Conservation (phyloP, 2,113 vertebrate genomes). For the Dipodomys spectabilis region DNA sequence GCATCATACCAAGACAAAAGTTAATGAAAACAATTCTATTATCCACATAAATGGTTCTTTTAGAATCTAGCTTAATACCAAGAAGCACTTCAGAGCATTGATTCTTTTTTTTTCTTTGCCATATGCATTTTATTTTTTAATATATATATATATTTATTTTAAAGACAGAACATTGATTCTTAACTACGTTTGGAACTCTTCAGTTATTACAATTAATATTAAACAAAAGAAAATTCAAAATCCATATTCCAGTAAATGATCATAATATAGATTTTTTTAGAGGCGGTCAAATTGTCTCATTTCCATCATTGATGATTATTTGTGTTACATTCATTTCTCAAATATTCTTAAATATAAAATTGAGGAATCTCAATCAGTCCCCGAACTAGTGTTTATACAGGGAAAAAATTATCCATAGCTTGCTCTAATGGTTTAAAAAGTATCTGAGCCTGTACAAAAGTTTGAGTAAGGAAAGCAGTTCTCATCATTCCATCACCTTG, state of each 20-base stretch:
- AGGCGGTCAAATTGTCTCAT: background rate
- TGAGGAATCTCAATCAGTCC: background rate
- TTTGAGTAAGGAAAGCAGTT: constrained; percentile 9
- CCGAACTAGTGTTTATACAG: background rate
- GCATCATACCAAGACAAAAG: background rate
- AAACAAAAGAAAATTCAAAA: constrained; percentile 26
- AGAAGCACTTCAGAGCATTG: background rate
- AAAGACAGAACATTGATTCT: background rate
- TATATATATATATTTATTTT: no score
- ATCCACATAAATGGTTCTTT: background rate
- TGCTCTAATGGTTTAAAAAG: background rate
- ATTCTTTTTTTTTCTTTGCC: no score
- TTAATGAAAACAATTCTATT: background rate
- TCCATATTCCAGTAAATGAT: background rate
- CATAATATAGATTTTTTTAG: background rate
- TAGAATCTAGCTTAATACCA: background rate
- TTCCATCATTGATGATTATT: background rate
- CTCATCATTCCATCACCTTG: constrained; percentile 4
- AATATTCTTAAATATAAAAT: constrained; percentile 26
- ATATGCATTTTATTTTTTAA: no score
- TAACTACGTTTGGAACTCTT: background rate
- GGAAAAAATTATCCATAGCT: background rate
- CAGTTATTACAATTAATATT: background rate
- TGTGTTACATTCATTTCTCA: background rate
- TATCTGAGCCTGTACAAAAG: background rate